Base-by-base conservation (phyloP, 2,888 invertebrate genomes). In the Cetonia aurata region DNA sequence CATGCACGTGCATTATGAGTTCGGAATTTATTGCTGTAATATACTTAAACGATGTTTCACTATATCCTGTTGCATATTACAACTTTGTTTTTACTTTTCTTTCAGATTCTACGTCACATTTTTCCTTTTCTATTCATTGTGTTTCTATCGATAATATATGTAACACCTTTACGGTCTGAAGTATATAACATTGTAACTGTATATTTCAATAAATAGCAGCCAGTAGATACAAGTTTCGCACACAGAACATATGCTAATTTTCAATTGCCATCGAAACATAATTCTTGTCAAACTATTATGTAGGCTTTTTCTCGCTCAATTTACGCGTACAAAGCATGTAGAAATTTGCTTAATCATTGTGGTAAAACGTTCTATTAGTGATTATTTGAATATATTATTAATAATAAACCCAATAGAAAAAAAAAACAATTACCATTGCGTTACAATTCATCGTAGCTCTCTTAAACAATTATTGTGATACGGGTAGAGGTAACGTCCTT, bases 401-500 rank as follows among this genome's bases (percentile, higher is more conserved):
- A 17, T 50, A 62, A 62, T 15, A 62, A 62, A 50, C 46, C 31
- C n/a, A 50, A 62, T 13, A 25, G 15, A 15, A 19, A 46, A 52
- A 62, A 56, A 69, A 69, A 59, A 59, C 69, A 69, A 69, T 69
- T 59, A 50, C 12, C 10, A 48, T 69, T 59, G 69, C 19, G 42
- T 69, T 53, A 69, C 59, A 69, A 60, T 59, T 60, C 15, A 60
- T 53, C 69, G 19, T 60, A 52, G 44, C 60, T 37, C 10, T 41
- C 17, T 31, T 67, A 33, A 53, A 13, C 33, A 53, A 41, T 69
- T 69, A 42, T 60, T 41, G 25, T 53, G 52, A 69, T 53, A 59
- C 19, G 10, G 33, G 37, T 37, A 46, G 53, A 69, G 42, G 57
- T 69, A 68, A 55, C 73, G 72, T 67, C 75, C 75, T 75, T 75